Conservation (phyloP, 2,797 vertebrate species). For the Molossus alvarezi region DNA sequence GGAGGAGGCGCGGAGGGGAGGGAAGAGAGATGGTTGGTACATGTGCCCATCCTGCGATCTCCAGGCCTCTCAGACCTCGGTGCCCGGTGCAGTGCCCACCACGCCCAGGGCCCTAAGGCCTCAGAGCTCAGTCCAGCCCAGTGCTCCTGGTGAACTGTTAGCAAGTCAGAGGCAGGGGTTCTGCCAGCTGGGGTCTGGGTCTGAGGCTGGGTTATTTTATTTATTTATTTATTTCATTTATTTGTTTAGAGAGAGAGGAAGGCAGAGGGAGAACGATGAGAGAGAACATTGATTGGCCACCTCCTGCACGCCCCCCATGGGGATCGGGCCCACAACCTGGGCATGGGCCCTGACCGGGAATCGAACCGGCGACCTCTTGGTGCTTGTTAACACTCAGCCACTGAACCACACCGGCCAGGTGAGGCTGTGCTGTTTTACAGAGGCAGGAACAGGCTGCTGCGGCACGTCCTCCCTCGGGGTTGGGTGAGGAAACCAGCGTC, state of each 20-base stretch:
- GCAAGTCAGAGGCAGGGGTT: not conserved
- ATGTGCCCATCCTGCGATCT: not conserved
- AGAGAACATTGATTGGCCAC: not conserved
- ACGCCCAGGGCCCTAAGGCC: too few relatives aligned
- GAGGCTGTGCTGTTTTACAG: not conserved
- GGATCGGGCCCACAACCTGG: not conserved
- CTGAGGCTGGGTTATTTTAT: not conserved
- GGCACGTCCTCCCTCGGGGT: not conserved
- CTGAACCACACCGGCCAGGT: fast-evolving
- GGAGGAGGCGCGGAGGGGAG: not conserved
- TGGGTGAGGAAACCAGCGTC: not conserved
- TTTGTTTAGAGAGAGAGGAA: not conserved
- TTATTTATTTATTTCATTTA: not conserved
- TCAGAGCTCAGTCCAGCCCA: not conserved
- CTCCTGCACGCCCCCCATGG: not conserved
- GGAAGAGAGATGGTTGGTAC: not conserved
- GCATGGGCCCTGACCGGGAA: not conserved
- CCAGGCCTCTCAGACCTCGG: not conserved
- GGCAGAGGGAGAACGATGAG: too few relatives aligned
- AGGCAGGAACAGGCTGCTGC: not conserved
- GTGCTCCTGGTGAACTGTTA: fast-evolving
- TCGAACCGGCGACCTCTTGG: not conserved
- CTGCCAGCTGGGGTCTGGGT: not conserved
- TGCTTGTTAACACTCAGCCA: not conserved
- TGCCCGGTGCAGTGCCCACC: not conserved